These are phyloP conservation scores for Palythoa caribaeorum DNA, from an alignment of 92 coral and sea anemone species.

Conservation along the genomic window DNA sequence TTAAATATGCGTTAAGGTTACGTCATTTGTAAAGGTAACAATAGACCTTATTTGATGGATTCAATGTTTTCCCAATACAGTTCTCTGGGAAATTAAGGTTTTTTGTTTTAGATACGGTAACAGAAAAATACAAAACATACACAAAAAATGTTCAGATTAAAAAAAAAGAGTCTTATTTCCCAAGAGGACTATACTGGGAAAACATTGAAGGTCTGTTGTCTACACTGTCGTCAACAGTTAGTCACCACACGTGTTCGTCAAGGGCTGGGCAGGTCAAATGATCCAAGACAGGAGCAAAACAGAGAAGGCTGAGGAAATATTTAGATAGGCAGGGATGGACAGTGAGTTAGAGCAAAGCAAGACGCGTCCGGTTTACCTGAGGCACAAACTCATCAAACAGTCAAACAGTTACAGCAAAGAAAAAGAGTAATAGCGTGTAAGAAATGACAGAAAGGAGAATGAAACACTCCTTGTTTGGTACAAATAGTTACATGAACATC, in stretches of 20 bases:
- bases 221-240: not conserved
- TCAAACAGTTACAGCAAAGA: not conserved
- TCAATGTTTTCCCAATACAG: no score
- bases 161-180: no score
- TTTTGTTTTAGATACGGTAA: no score
- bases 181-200: no score
- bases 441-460: not conserved
- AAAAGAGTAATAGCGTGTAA: not conserved
- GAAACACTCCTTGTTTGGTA: no score
- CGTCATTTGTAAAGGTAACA: not conserved
- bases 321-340: not conserved
- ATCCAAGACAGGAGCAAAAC: conserved; percentile 20
- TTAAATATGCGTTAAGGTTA: not conserved
- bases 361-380: not conserved
- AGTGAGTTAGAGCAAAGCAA: not conserved
- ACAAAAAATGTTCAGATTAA: no score
- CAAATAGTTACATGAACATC: no score
- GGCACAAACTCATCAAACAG: not conserved
- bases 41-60: no score
- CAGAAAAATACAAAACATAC: no score
- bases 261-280: conserved; percentile 45
- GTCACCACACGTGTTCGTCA: conserved; percentile 1
- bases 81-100: no score
- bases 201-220: no score
- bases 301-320: not conserved